phyloP scores from a whole-genome alignment of 2,888 invertebrate genomes.

The Mechanitis messenoides region DNA sequence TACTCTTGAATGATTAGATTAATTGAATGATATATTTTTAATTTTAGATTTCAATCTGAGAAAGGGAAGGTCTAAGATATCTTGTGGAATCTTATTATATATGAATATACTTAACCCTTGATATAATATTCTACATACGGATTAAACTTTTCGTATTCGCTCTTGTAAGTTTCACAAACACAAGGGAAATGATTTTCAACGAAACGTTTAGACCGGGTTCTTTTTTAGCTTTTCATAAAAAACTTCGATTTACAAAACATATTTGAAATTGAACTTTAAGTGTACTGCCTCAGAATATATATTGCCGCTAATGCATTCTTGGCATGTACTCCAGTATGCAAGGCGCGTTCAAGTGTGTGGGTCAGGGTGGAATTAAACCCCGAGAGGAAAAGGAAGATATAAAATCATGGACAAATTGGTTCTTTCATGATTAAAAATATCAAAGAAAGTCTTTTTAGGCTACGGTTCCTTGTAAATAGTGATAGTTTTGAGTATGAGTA shows the following conservation, averaged over 20 bases:
- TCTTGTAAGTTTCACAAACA: constrained; percentile 16
- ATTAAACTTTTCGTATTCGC: no score
- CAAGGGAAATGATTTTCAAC: constrained; percentile 24
- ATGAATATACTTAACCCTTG: no score
- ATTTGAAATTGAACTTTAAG: constrained; percentile 4
- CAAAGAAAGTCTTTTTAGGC: background rate
- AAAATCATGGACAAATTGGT: constrained; percentile 8
- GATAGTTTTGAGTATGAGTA: background rate
- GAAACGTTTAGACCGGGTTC: constrained; percentile 21
- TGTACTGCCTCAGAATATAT: background rate
- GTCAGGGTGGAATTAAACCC: constrained; percentile 21
- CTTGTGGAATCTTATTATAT: no score
- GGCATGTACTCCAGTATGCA: constrained; percentile 20
- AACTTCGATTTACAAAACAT: background rate
- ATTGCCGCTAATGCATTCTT: background rate
- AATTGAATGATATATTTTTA: no score
- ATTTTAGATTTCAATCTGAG: no score
- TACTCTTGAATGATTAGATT: no score
- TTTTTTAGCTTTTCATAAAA: constrained; percentile 24
- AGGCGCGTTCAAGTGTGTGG: constrained; percentile 22
- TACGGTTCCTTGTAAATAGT: background rate
- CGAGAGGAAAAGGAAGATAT: constrained; percentile 15
- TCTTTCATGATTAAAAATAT: constrained; percentile 6
- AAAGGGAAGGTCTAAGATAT: no score
- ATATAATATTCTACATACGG: no score